Conservation (phyloP, 2,888 invertebrate genomes). For the Erebia ligea region DNA sequence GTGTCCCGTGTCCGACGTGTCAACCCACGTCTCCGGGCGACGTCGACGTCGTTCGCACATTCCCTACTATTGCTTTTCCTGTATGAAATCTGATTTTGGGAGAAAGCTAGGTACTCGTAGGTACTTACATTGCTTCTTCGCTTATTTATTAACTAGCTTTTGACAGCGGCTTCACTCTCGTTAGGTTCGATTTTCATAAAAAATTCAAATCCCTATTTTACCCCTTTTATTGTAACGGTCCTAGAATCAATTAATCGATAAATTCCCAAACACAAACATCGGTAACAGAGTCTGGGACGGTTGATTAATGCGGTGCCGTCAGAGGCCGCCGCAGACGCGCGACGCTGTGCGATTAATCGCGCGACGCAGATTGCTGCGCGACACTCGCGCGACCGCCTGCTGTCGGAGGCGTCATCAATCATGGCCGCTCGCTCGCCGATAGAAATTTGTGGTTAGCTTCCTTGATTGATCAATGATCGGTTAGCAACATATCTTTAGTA, state of each 20-base stretch:
- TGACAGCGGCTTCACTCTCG: too few relatives aligned
- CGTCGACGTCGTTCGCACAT: too few relatives aligned
- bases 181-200: too few relatives aligned
- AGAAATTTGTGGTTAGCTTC: conserved; percentile 4
- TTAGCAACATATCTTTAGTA: neutral
- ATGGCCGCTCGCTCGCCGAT: conserved; percentile 6
- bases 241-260: conserved; percentile 13
- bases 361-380: conserved; percentile 56
- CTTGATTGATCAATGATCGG: conserved; percentile 9
- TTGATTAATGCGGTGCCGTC: conserved; percentile 40
- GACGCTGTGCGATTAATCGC: conserved; percentile 53
- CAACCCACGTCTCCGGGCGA: too few relatives aligned
- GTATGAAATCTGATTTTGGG: too few relatives aligned
- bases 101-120: too few relatives aligned
- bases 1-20: too few relatives aligned
- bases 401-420: conserved; percentile 1
- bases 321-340: conserved; percentile 30
- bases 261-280: conserved; percentile 14
- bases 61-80: too few relatives aligned
- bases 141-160: too few relatives aligned
- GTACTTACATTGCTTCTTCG: too few relatives aligned
- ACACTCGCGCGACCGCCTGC: neutral
- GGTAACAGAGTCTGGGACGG: conserved; percentile 4
- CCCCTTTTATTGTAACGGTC: too few relatives aligned
- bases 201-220: too few relatives aligned